phyloP scores from a whole-genome alignment of 2,113 vertebrate genomes.

The cat (Felis catus) region F.catus_Fca126_mat1.0 CM031419.1:30124501-30125000 shows the following conservation, averaged over 20 bases:
- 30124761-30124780: background rate
- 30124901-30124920: too few relatives aligned
- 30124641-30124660: background rate
- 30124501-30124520: background rate
- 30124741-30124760: background rate
- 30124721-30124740: background rate
- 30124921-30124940: too few relatives aligned
- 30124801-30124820: background rate
- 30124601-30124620: background rate
- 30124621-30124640: background rate
- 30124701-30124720: background rate
- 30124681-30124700: background rate
- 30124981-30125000: too few relatives aligned
- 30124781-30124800: constrained; percentile 5
- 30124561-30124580: background rate
- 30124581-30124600: background rate
- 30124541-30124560: background rate
- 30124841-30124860: too few relatives aligned
- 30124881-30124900: too few relatives aligned
- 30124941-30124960: too few relatives aligned
- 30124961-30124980: too few relatives aligned
- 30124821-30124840: background rate
- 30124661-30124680: background rate
- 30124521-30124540: background rate
- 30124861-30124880: too few relatives aligned